Evolutionary conservation across 2,113 vertebrate genomes (phyloP).

Genomic region (Paedocypris sp.): DNA sequence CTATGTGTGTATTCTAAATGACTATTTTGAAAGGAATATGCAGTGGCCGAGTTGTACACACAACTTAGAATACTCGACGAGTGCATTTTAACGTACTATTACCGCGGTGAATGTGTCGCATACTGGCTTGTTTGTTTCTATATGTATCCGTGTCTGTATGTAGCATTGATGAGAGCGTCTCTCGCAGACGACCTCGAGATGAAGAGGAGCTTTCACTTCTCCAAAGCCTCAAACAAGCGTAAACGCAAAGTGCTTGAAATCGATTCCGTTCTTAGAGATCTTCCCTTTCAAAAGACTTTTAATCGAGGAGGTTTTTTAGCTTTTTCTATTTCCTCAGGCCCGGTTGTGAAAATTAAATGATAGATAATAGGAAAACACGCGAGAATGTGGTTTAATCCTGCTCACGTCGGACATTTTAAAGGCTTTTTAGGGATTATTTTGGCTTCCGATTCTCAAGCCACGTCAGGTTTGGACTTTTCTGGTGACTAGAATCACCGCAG

Average conservation of each 20-base stretch:
- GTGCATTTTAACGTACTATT: slow-evolving; percentile 31
- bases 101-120: slow-evolving; percentile 45
- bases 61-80: background rate
- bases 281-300: no score
- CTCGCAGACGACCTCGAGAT: background rate
- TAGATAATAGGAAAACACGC: no score
- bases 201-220: background rate
- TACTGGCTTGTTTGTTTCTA: slow-evolving; percentile 37
- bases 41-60: slow-evolving; percentile 1
- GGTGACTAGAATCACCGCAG: no score
- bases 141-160: slow-evolving; percentile 13
- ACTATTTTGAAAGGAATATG: slow-evolving; percentile 59
- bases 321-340: no score
- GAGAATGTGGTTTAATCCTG: no score
- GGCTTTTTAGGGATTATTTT: no score
- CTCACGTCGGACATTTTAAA: no score
- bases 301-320: no score
- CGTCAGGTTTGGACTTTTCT: no score
- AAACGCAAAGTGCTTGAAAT: background rate
- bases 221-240: background rate
- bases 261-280: no score
- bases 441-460: no score
- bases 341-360: no score
- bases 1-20: slow-evolving; percentile 46
- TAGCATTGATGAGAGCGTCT: slow-evolving; percentile 17